Percentiles rank a stretch among this genome's conserved stretches.
Conservation (phyloP, 2,113 vertebrate species). For the Corythaixoides concolor region DNA sequence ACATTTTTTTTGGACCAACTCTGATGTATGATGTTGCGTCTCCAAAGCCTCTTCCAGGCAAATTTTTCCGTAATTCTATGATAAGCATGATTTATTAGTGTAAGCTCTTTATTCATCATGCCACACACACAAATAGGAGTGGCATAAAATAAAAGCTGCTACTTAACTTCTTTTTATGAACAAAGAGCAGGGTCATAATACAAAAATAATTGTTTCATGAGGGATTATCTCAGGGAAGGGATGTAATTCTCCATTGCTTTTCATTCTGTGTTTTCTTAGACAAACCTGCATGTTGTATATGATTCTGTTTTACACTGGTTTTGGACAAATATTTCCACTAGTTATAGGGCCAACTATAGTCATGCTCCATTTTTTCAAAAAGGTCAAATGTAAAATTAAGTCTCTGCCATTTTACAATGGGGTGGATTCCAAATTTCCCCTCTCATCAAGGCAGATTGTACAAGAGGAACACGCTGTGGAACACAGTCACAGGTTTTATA, state of each 20-base stretch:
- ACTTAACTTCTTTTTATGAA: neutral
- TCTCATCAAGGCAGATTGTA: neutral
- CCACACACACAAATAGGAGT: neutral
- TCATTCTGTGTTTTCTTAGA: neutral
- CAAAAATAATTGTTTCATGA: neutral
- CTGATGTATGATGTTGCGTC: neutral
- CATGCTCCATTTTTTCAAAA: neutral
- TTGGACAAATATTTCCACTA: neutral
- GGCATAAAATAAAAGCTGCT: neutral
- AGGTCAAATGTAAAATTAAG: neutral
- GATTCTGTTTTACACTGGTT: neutral
- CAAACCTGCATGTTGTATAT: neutral
- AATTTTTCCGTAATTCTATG: conserved; percentile 6
- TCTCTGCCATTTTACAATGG: neutral
- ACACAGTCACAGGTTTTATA: neutral
- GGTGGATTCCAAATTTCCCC: neutral
- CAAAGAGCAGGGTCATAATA: neutral
- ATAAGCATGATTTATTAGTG: neutral
- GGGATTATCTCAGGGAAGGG: neutral
- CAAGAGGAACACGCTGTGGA: neutral
- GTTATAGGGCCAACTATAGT: neutral
- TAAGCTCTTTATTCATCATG: neutral
- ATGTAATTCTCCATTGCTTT: neutral
- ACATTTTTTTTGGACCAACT: neutral
- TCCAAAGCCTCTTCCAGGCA: neutral